Evolutionary conservation across 2,888 invertebrate species (phyloP).

Genomic region (Trichogramma evanescens): DNA sequence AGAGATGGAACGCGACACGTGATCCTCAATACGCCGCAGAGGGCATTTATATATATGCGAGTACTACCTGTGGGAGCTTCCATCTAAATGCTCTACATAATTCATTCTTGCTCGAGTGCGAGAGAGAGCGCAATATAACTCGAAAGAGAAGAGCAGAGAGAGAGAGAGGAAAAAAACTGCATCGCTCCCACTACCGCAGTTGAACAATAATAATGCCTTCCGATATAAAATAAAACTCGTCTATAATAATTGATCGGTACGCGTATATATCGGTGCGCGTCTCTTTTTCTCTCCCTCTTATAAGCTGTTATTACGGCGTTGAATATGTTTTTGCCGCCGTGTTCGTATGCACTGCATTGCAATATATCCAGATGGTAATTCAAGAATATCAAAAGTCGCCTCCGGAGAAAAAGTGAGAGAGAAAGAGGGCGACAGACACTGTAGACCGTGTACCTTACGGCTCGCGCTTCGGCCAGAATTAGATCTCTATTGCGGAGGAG

Average conservation of each 20-base stretch:
- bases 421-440: neutral
- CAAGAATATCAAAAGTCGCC: conserved; percentile 27
- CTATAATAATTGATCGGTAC: conserved; percentile 15
- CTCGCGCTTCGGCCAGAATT: conserved; percentile 24
- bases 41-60: too few species aligned
- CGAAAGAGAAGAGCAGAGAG: too few species aligned
- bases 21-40: too few species aligned
- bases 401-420: neutral
- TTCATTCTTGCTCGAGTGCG: too few species aligned
- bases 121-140: too few species aligned
- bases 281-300: neutral
- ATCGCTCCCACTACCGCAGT: too few species aligned
- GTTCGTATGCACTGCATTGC: neutral
- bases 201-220: too few species aligned
- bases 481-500: conserved; percentile 25
- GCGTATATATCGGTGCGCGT: neutral
- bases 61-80: too few species aligned
- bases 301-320: conserved; percentile 12
- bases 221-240: neutral
- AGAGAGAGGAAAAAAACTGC: too few species aligned
- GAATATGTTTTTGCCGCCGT: neutral
- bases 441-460: neutral
- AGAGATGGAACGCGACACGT: too few species aligned
- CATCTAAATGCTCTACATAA: too few species aligned
- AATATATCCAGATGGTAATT: conserved; percentile 27